phyloP scores from a whole-genome alignment of 2,113 vertebrate species.

The Tachysurus fulvidraco region DNA sequence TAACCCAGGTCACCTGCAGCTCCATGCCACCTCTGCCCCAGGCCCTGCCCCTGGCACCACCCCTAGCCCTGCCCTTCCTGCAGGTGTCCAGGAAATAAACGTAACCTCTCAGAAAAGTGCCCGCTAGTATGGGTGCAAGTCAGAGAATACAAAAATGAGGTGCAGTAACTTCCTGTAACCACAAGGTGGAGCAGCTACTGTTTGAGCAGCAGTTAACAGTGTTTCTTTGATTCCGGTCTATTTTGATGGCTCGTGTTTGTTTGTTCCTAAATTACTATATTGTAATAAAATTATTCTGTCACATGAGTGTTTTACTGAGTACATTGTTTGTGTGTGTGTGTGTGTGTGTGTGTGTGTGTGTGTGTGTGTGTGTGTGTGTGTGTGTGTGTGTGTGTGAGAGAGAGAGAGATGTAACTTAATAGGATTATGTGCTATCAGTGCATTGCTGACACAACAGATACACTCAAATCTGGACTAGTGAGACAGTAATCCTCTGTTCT shows the following conservation, averaged over 20 bases:
- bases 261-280: background rate
- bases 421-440: conserved; percentile 43
- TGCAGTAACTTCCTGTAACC: background rate
- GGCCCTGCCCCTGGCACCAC: background rate
- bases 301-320: no score
- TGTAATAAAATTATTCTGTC: background rate
- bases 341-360: background rate
- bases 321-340: background rate
- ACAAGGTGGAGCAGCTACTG: background rate
- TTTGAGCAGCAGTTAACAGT: background rate
- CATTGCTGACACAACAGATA: conserved; percentile 44
- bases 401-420: conserved; percentile 17
- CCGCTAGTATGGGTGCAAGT: background rate
- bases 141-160: background rate
- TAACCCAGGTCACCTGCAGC: background rate
- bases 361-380: background rate
- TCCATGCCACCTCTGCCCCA: background rate
- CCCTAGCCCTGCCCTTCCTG: background rate
- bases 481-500: conserved; percentile 39
- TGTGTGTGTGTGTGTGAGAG: conserved; percentile 4
- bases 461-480: conserved; percentile 18
- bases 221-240: background rate
- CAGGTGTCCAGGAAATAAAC: background rate
- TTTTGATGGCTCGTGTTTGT: background rate
- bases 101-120: background rate